Base-by-base conservation (phyloP, 2,113 vertebrate genomes). In the Pedetes capensis region DNA sequence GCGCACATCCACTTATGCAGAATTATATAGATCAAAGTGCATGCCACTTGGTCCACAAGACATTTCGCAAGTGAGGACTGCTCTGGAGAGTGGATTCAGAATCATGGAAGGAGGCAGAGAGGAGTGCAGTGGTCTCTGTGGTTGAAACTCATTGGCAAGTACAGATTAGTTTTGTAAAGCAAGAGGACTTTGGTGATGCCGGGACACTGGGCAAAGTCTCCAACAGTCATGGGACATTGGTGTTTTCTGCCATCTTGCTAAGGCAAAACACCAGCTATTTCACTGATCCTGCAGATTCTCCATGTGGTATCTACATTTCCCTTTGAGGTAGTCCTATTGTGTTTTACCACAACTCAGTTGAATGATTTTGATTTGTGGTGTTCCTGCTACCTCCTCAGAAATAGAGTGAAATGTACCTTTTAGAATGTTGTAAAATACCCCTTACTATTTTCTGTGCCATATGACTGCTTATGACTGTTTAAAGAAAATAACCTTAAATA, bases 111-210 rank as follows among this genome's bases (percentile, higher is more conserved):
- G 27, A 95, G 44, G 37, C 37, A 39, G 84, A 53, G 37, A 76
- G 5, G 37, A 53, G 32, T n/a, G 27, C 37, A 18, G n/a, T 53
- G 18, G 61, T 57, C 22, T 22, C 4, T 16, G 17, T 55, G 37
- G 34, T 71, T 8, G 8, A 37, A 89, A 72, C 49, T 85, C 66
- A 64, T 0, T 1, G 78, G 39, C 53, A 81, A 69, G 44, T 71
- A 81, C 34, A 87, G 63, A 63, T 75, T 76, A 44, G 76, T 94
- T 96, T 89, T 83, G 64, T 59, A 94, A 91, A 95, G 59, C 27
- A 59, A 83, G 53, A 51, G 51, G 57, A 55, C 74, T 68, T 68
- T 84, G 49, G n/a, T 72, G 64, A 44, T 80, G 57, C 42, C 17
- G 64, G n/a, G 69, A 89, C 1, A 29, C 4, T 37, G 39, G 42